phyloP scores from a whole-genome alignment of 2,888 invertebrate genomes.

The Yponomeuta evonymella region DNA sequence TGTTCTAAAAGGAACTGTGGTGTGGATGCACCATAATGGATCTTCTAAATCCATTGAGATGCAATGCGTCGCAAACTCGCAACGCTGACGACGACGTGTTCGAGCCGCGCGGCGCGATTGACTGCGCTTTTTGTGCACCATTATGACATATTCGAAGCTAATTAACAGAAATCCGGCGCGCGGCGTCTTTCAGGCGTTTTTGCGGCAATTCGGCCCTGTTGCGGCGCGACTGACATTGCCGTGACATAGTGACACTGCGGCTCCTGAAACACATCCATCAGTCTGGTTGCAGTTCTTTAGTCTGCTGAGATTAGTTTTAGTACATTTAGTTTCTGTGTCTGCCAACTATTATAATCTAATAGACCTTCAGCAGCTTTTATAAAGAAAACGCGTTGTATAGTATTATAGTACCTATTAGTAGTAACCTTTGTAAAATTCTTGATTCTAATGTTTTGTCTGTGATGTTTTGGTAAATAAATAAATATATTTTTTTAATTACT shows the following conservation, averaged over 20 bases:
- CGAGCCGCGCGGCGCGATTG: slow-evolving; percentile 21
- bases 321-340: neutral
- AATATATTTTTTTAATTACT: no score
- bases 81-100: slow-evolving; percentile 17
- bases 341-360: neutral
- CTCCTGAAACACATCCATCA: slow-evolving; percentile 14
- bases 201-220: slow-evolving; percentile 22
- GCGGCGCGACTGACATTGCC: slow-evolving; percentile 11
- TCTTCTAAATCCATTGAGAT: neutral
- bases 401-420: no score
- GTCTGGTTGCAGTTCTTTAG: slow-evolving; percentile 7
- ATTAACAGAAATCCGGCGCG: slow-evolving; percentile 56
- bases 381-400: no score
- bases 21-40: neutral
- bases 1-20: no score
- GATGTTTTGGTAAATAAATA: no score
- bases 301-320: slow-evolving; percentile 23
- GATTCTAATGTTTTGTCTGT: no score
- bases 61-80: slow-evolving; percentile 14
- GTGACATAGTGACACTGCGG: neutral
- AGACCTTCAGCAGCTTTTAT: no score
- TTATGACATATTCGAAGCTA: slow-evolving; percentile 58
- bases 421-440: no score
- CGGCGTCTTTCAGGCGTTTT: slow-evolving; percentile 39
- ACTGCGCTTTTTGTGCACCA: slow-evolving; percentile 20